Base-by-base conservation (phyloP, 2,888 invertebrate genomes). In the Leptogaster cylindrica region DNA sequence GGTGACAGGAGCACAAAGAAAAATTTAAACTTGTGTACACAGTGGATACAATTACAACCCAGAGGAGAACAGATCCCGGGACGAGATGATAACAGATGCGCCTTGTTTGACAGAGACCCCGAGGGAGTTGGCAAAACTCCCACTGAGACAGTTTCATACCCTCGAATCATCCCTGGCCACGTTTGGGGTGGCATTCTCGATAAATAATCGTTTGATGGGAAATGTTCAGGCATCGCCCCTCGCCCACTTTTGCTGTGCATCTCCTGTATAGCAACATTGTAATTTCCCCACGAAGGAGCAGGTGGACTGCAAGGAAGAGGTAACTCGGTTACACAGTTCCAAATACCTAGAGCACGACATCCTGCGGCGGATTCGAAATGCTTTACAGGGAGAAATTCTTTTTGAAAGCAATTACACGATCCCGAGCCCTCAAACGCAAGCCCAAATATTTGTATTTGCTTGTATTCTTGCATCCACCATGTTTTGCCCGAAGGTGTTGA, bases 401-500 rank as follows among this genome's bases (percentile, higher is more conserved):
- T 70, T 63, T 46, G 67, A 70, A 70, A 70, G 63, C 70, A 70
- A 70, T 70, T 70, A 70, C 68, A 46, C 50, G 52, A 65, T 51
- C 69, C 67, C 52, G 51, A 65, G 28, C 31, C 64, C 66, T 46
- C 63, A 61, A 63, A 70, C 51, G 51, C 63, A 61, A 70, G 44
- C 58, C 65, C 61, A 70, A 70, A 70, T 70, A 70, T 70, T 70
- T 70, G 65, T 70, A 48, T 70, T 70, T 70, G 61, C 31, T 69
- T 67, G 58, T 58, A 64, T 64, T 48, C 28, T 14, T 33, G 48
- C 12, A 18, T 23, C 28, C 20, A 33, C 20, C 10, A 25, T 23
- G 36, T 50, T 48, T 48, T 74, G 76, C 77, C 77, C 72, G 75
- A 74, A 75, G 73, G 74, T 74, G 76, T 77, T 77, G 76, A 72